phyloP scores from a whole-genome alignment of 2,113 vertebrate species.

The Heterocephalus glaber region DNA sequence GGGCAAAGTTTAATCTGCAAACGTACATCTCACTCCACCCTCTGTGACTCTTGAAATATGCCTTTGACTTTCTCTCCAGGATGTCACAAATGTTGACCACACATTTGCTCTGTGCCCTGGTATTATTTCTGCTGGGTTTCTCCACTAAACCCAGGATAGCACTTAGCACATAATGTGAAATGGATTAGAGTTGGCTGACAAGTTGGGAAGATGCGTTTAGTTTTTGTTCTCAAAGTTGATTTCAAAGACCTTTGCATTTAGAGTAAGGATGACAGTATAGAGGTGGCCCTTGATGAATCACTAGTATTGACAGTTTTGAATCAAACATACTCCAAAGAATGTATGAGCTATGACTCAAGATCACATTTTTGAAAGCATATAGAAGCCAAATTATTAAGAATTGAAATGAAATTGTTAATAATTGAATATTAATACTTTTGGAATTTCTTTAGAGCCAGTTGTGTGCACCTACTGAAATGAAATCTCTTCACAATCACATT shows the following conservation, averaged over 20 bases:
- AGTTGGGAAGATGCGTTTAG: background rate
- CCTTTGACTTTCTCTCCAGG: background rate
- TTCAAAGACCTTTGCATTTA: constrained; percentile 2
- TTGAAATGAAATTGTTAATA: background rate
- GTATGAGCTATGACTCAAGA: background rate
- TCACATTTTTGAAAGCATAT: background rate
- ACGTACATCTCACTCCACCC: rapidly evolving
- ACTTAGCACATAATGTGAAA: background rate
- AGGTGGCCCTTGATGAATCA: background rate
- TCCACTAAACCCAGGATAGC: no score
- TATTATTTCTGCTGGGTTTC: background rate
- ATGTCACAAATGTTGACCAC: background rate
- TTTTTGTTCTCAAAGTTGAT: background rate
- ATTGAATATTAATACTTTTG: background rate
- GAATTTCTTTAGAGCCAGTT: background rate
- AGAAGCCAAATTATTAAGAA: background rate
- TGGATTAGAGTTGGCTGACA: background rate
- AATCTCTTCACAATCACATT: background rate
- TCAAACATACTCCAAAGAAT: background rate
- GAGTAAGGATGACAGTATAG: background rate
- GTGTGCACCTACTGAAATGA: background rate
- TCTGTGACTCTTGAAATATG: background rate
- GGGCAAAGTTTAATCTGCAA: background rate
- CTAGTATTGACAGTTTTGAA: background rate
- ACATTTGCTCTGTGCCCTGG: background rate